Evolutionary conservation across 2,113 vertebrate species (phyloP), one percentile per base, ranked within the genome.

Genomic region (Cephalopterus ornatus): DNA sequence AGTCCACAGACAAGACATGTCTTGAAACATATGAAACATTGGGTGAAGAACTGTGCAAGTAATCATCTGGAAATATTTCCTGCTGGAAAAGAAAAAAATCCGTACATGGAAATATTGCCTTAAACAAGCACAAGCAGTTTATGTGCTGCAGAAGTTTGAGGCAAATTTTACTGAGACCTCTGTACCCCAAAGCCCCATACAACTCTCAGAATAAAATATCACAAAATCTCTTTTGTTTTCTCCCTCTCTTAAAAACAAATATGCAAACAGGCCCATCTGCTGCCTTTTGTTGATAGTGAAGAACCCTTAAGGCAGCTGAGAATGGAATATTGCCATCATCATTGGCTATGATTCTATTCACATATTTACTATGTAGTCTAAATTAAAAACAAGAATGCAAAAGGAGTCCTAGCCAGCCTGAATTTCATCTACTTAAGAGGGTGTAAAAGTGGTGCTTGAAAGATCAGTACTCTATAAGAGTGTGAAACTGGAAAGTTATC

Each of bases 361-460:
- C 20, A 11, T 84, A 81, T 94, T 94, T 93, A 94, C 65, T 93
- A 27, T 80, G 62, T 33, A 74, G 94, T 61, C 67, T 89, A 88
- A 93, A 93, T 96, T 94, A 84, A 87, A 82, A 47, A 79, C 37
- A 89, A 90, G 77, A 87, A 88, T 92, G 68, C 49, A 75, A 81
- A 94, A 93, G 22, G 41, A 81, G 35, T 53, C 44, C 24, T 73
- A 93, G 46, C 52, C 59, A 87, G 75, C 66, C 86, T 92, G 53
- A 67, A 83, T 89, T 93, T 92, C 46, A 66, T 88, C 80, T 91
- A 4, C 67, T 73, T 89, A 88, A 92, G 72, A 83, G 63, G 24
- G 41, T 78, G 32, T 44, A 88, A 77, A 87, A 92, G 41, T 94
- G 79, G 82, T 96, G 52, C 80, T 96, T 94, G 86, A 94, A 95